Base-by-base conservation (phyloP, 2,797 vertebrate species). In the Hozukius guyotensis region DNA sequence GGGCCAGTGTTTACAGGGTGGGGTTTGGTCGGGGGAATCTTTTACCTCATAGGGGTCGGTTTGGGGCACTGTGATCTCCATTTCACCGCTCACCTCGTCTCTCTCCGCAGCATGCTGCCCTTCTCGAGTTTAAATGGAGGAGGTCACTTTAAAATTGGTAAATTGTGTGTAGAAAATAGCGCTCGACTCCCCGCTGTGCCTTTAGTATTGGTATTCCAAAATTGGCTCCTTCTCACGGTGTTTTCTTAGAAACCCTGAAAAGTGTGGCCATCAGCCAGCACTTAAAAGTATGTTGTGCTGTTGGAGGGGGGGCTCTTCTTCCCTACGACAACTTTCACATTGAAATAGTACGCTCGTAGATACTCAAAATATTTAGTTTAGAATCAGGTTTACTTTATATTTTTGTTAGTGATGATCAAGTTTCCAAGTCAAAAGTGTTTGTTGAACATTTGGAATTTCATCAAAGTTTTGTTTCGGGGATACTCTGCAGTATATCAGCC, bases 91-190 rank as follows among this genome's bases (percentile, higher is more conserved):
- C 89, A 92, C 90, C 90, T 93, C 86, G 49, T 89, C 87, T 75
- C 88, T 93, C 87, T 88, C 89, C 77, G 8, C 91, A 89, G 93
- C 87, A 86, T 81, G 91, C 82, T 87, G 85, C 88, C 93, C 91
- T 91, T 92, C 90, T 94, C 87, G 8, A 92, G 79, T 93, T 93
- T 91, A 93, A 94, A 93, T 91, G 85, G 84, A 87, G 70, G 88
- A 88, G 92, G 92, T 94, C 92, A 89, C 89, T 90, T 88, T 82
- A 81, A 93, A 93, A 94, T 94, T 90, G 90, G 92, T 92, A 92
- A 95, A 94, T 93, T 94, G 91, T 91, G 93, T 94, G 92, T 90
- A 92, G 91, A 93, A 93, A 93, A 93, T 92, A 89, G 89, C 57
- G 63, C 87, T 79, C 52, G 73, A 80, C 80, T 90, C 80, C 91